These are phyloP conservation scores for Eueides isabella DNA, from an alignment of 1,140 invertebrate species.

Conservation along the genomic window DNA sequence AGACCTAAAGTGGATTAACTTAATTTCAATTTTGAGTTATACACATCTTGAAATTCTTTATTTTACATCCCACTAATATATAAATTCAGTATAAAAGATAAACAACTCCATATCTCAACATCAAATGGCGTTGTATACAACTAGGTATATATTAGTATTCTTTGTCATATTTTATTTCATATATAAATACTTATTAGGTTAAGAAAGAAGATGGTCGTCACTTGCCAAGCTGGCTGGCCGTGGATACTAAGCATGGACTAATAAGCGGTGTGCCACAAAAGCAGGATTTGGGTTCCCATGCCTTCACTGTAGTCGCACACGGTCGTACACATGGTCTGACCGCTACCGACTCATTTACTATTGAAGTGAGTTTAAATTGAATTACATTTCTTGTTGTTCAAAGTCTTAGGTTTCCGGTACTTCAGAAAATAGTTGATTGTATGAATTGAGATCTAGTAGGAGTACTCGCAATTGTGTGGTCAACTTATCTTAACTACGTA, in stretches of 20 bases:
- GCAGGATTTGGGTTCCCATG: slow-evolving; percentile 71
- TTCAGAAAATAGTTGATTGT: background rate
- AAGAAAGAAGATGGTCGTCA: slow-evolving; percentile 68
- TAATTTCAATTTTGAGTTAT: too few species aligned
- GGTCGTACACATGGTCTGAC: slow-evolving; percentile 65
- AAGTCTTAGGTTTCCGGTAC: background rate
- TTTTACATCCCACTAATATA: too few species aligned
- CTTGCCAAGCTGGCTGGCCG: slow-evolving; percentile 75
- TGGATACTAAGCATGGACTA: slow-evolving; percentile 78
- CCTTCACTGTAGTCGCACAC: slow-evolving; percentile 74
- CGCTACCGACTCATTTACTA: slow-evolving; percentile 76
- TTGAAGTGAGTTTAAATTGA: slow-evolving; percentile 59
- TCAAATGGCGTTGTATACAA: too few species aligned
- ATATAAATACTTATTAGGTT: slow-evolving; percentile 58
- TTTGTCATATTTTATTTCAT: too few species aligned
- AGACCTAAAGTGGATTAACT: too few species aligned
- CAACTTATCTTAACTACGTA: background rate
- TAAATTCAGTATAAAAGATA: too few species aligned
- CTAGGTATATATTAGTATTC: too few species aligned
- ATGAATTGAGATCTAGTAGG: too few species aligned
- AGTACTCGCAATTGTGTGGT: background rate
- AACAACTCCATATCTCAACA: too few species aligned
- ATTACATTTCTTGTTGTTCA: background rate
- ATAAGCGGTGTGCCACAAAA: slow-evolving; percentile 76
- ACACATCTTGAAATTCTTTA: too few species aligned